These are phyloP conservation scores for Sebastiscus tertius DNA, from an alignment of 2,797 vertebrate species.

Conservation along the genomic window DNA sequence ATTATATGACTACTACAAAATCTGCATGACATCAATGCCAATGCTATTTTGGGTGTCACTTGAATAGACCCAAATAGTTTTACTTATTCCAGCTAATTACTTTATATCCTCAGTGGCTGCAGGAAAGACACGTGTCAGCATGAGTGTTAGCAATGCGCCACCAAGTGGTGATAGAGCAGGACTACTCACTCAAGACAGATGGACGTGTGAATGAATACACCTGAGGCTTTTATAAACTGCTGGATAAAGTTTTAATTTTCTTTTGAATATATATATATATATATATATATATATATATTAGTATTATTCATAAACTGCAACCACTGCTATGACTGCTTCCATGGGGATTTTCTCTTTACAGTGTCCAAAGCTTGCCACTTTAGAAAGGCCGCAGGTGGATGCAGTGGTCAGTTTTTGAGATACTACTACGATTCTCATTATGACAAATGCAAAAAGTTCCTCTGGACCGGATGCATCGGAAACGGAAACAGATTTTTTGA, in stretches of 20 bases:
- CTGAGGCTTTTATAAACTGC: background rate
- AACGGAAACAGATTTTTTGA: constrained; percentile 80
- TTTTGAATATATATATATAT: background rate
- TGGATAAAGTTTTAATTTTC: background rate
- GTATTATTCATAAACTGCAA: background rate
- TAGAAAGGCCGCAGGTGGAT: constrained; percentile 39
- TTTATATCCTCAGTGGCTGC: background rate
- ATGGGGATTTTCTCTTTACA: constrained; percentile 42
- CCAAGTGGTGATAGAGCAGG: constrained; percentile 60
- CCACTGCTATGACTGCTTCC: background rate
- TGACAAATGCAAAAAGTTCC: constrained; percentile 72
- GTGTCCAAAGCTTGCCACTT: constrained; percentile 39
- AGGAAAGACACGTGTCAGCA: background rate
- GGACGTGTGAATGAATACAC: background rate
- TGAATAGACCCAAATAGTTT: background rate
- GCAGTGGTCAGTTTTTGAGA: constrained; percentile 17
- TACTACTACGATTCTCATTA: constrained; percentile 72
- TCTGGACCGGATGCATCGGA: constrained; percentile 69
- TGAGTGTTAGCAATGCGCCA: constrained; percentile 40
- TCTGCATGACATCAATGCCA: background rate
- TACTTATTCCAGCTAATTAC: background rate
- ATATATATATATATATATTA: too few relatives aligned
- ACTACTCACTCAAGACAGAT: background rate
- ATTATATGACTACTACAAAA: background rate
- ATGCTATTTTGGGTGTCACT: background rate